Base-by-base conservation (phyloP, 2,797 vertebrate genomes). In the Hoplostethus mediterraneus region DNA sequence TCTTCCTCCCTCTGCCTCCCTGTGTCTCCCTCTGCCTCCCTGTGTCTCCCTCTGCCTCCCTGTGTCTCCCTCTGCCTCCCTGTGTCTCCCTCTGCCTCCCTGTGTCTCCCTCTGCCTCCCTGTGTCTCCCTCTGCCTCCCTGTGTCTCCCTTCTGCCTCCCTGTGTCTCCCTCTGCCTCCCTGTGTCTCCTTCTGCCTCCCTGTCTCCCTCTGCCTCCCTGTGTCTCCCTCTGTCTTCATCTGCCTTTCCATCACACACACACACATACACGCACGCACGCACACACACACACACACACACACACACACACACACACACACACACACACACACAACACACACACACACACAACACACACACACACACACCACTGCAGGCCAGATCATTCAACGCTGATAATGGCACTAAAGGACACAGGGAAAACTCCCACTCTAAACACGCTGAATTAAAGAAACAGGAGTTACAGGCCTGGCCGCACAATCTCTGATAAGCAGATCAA, bases 401-500 rank as follows among this genome's bases (percentile, higher is more conserved):
- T 87, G 80, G 75, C 74, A 78, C 65, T 84, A 88, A 89, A 89
- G 84, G 86, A 92, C 89, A 91, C 84, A 86, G 79, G 82, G 75
- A 88, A 82, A 91, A 90, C 88, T 90, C 90, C 89, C 91, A 89
- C 89, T 90, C 86, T 71, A 87, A 89, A 88, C 89, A 89, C 77
- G 81, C 81, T 71, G 84, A 87, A 88, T 91, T 91, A 89, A 86
- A 91, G 83, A 77, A 90, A 85, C 86, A 90, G 87, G 84, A 81
- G 89, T 90, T 77, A 74, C 77, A 87, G 89, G 89, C 83, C 77
- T 67, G 83, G 85, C 82, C 84, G 79, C 79, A 77, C 82, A 66
- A 90, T 91, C 89, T 90, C 90, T 85, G 92, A 93, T 93, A 92
- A 92, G 91, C 78, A 93, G 91, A 93, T 93, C 79, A 92, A 89